phyloP scores from a whole-genome alignment of 2,113 vertebrate species.

The Malurus alboscapulatus region DNA sequence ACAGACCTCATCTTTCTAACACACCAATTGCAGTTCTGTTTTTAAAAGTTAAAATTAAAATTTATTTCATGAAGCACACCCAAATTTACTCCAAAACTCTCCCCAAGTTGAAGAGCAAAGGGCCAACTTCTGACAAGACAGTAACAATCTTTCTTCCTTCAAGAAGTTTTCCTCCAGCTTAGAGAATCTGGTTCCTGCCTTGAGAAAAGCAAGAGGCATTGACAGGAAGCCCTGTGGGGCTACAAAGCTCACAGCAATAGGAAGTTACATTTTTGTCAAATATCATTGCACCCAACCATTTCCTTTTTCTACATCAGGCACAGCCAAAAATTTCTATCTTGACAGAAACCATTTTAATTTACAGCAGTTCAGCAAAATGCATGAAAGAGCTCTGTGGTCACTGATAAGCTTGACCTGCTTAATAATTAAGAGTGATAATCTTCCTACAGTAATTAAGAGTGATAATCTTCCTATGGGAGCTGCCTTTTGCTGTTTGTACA shows the following conservation, averaged over 20 bases:
- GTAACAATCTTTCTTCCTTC: neutral
- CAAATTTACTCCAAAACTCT: neutral
- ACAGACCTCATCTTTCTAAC: neutral
- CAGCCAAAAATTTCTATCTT: neutral
- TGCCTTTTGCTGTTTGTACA: slow-evolving; percentile 8
- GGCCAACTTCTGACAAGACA: neutral
- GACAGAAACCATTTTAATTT: neutral
- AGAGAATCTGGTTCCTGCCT: neutral
- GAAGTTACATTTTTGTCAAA: slow-evolving; percentile 51
- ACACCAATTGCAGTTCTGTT: neutral
- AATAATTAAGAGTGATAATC: slow-evolving; percentile 7
- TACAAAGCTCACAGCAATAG: neutral
- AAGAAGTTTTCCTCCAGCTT: neutral
- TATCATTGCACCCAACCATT: slow-evolving; percentile 30
- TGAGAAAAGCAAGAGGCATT: neutral
- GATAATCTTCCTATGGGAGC: neutral
- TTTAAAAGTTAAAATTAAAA: neutral
- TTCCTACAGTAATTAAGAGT: slow-evolving; percentile 5
- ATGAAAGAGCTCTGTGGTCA: neutral
- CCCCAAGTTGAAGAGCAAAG: neutral
- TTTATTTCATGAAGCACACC: neutral
- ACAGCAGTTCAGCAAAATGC: neutral
- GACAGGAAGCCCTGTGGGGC: slow-evolving; percentile 19
- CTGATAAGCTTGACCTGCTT: neutral
- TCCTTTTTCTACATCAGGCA: slow-evolving; percentile 35